Evolutionary conservation across 2,797 vertebrate species (phyloP).

Genomic region (Gouania willdenowi): DNA sequence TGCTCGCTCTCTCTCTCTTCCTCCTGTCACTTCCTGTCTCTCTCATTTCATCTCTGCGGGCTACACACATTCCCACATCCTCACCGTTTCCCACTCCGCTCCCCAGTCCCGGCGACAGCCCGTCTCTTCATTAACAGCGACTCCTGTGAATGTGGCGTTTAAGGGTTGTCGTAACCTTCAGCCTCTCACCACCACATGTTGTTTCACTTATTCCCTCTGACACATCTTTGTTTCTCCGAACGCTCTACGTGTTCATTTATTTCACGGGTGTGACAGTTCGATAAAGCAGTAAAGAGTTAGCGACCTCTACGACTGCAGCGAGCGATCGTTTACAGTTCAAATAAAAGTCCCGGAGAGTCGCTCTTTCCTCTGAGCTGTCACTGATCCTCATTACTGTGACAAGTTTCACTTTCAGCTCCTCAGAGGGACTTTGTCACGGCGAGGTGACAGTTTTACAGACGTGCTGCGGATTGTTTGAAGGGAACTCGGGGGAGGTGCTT

Average conservation of each 20-base stretch:
- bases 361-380: neutral
- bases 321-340: neutral
- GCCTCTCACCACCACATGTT: too few species aligned
- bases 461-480: too few species aligned
- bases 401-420: neutral
- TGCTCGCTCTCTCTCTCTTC: constrained; percentile 4
- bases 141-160: constrained; percentile 4
- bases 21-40: constrained; percentile 30
- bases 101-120: constrained; percentile 3
- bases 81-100: constrained; percentile 3
- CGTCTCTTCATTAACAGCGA: constrained; percentile 3
- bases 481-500: too few species aligned
- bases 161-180: neutral
- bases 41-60: constrained; percentile 25
- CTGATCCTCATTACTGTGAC: neutral
- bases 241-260: neutral
- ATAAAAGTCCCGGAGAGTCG: too few species aligned
- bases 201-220: neutral
- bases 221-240: neutral
- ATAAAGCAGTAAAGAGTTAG: neutral
- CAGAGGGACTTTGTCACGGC: too few species aligned
- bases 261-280: neutral
- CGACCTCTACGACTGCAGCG: neutral
- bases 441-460: too few species aligned
- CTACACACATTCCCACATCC: constrained; percentile 6